Base-by-base conservation (phyloP, 2,113 vertebrate species). In the Paradisaea rubra region DNA sequence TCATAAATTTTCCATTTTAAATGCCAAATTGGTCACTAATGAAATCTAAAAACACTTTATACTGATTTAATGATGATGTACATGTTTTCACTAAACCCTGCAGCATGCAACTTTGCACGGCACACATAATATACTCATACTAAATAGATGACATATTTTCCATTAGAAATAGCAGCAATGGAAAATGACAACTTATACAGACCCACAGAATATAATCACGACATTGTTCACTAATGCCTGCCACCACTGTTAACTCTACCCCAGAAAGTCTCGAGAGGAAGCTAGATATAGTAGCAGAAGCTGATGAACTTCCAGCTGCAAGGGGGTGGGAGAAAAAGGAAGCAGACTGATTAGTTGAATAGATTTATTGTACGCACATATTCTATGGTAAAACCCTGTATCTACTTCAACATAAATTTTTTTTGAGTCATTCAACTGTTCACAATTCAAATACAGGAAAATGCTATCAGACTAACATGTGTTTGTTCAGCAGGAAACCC, bases 381-480 rank as follows among this genome's bases (percentile, higher is more conserved):
- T 78, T 90, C 68, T 73, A 50, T 23, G 71, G 74, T 92, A 89
- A 89, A 94, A 60, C 66, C 37, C 91, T 68, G 37, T 89, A 87
- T 93, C 90, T 93, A 71, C 86, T 80, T 39, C 35, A 93, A 91
- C 85, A 80, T 84, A 83, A 69, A 45, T 91, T 96, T 96, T 88
- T 88, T 89, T 78, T 37, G 47, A 95, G 85, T 88, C 31, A 25
- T 91, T 94, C 53, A 59, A 83, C 80, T 79, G 74, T 94, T 95
- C 85, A 8, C 60, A 77, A 89, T 89, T 96, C 82, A 93, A 94
- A 95, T 41, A 95, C 93, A 95, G 91, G 89, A 96, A 97, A 95
- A 86, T 13, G 89, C 88, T 95, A 94, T 94, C 85, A 71, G 80
- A 45, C 71, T 44, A 93, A 71, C 76, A 86, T 70, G 81, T 84